Evolutionary conservation across 1,140 invertebrate species (phyloP).

Genomic region (Papilio xuthus): DNA sequence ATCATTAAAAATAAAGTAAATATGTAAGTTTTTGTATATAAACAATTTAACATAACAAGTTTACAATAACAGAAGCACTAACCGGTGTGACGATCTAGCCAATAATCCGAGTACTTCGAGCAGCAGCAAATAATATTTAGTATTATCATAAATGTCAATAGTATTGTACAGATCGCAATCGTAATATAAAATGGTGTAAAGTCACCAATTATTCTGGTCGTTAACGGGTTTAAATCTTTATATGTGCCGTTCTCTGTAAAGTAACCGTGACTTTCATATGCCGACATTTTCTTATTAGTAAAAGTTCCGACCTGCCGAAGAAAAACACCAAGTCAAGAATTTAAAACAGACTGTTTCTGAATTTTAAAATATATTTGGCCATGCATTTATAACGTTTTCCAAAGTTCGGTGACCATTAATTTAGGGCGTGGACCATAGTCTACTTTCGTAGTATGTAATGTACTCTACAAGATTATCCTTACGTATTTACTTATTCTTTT

Average conservation of each 20-base stretch:
- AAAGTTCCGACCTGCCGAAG: conserved; percentile 64
- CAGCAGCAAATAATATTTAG: conserved; percentile 91
- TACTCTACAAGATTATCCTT: background rate
- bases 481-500: background rate
- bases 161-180: conserved; percentile 88
- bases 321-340: conserved; percentile 57
- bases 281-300: conserved; percentile 66
- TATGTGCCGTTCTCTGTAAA: conserved; percentile 74
- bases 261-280: conserved; percentile 69
- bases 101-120: conserved; percentile 89
- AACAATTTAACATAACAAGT: background rate
- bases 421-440: conserved; percentile 34
- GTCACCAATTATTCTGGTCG: conserved; percentile 78
- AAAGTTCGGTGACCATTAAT: background rate
- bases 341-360: conserved; percentile 33
- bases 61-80: conserved; percentile 47
- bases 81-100: conserved; percentile 92
- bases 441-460: background rate
- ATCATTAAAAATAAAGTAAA: background rate
- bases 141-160: conserved; percentile 86
- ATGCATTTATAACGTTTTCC: conserved; percentile 6
- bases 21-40: background rate
- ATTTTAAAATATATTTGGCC: background rate
- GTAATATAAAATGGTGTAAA: conserved; percentile 90
- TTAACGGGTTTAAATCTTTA: conserved; percentile 62